phyloP scores from a whole-genome alignment of 2,888 invertebrate species.

The Herminia tarsipennalis region DNA sequence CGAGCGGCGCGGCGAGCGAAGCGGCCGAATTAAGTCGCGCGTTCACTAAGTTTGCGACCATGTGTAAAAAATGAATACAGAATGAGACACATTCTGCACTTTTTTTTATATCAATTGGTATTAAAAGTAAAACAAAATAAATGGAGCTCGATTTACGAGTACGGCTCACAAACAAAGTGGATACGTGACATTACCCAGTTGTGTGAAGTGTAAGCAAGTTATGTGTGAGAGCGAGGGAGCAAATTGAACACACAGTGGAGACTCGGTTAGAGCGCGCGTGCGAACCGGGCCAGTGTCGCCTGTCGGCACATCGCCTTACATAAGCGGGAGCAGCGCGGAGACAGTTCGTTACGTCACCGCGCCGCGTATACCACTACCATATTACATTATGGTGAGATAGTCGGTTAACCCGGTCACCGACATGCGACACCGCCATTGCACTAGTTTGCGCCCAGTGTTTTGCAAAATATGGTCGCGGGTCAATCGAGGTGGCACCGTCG shows the following conservation, averaged over 20 bases:
- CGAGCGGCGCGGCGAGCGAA: too few relatives aligned
- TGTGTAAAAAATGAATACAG: too few relatives aligned
- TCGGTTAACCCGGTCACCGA: conserved; percentile 20
- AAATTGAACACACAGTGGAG: not conserved
- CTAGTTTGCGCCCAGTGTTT: not conserved
- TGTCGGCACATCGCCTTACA: conserved; percentile 9
- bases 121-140: too few relatives aligned
- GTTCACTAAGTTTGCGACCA: not conserved
- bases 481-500: not conserved
- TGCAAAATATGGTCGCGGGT: not conserved
- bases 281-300: conserved; percentile 19
- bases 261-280: conserved; percentile 6
- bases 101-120: too few relatives aligned
- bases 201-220: not conserved
- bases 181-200: not conserved
- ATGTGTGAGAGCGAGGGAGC: not conserved
- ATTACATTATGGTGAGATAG: conserved; percentile 6
- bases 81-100: too few relatives aligned
- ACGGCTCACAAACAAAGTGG: not conserved
- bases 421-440: not conserved
- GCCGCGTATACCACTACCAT: not conserved
- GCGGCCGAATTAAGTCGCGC: too few relatives aligned
- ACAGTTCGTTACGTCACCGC: conserved; percentile 18
- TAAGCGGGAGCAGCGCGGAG: conserved; percentile 9
- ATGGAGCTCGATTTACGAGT: not conserved